Evolutionary conservation across 2,888 invertebrate genomes (phyloP), one percentile per base, ranked within the genome.

Genomic region (Melitaea athalia): DNA sequence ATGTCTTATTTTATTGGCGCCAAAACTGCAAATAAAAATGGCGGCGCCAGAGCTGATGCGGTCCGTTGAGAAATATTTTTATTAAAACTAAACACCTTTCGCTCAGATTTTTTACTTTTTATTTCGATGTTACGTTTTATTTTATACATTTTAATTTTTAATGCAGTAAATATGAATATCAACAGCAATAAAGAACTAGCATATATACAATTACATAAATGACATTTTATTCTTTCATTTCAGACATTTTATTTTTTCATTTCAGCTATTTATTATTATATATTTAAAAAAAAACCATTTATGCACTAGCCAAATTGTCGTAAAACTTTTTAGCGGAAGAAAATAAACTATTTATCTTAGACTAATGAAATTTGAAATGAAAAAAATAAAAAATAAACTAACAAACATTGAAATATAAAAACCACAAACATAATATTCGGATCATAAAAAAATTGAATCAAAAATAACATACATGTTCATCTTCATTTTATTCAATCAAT

Each of bases 1-100:
- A 75, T 60, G 60, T 61, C 55, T 76, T 74, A 74, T 72, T 70
- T 72, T 72, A 75, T 70, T 70, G 73, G 71, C 73, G 73, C 73
- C 71, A 72, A 79, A 75, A 72, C 70, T 73, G 64, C 75, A 75
- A 78, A 74, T 74, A 74, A 76, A 77, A 68, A 74, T 74, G 75
- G 74, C 72, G 72, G 60, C 74, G 71, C 71, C 59, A 59, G 59
- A 5, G 38, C 14, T 38, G 53, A 17, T 33, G 53, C 45, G 43
- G 47, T 57, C 31, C 49, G 49, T 33, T 14, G 14, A 49, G 52
- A 67, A 59, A 52, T 33, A 57, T 68, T 75, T 69, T 71, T 66
- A 69, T 69, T 64, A 63, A 61, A 33, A 55, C 33, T 6, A 55
- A 55, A 55, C 47, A n/a, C 6, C 45, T 38, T 38, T 38, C 38